Evolutionary conservation across 64 coral and sea anemone species (phyloP), one percentile per base, ranked within the genome.

Genomic region (Platygyra sinensis): DNA sequence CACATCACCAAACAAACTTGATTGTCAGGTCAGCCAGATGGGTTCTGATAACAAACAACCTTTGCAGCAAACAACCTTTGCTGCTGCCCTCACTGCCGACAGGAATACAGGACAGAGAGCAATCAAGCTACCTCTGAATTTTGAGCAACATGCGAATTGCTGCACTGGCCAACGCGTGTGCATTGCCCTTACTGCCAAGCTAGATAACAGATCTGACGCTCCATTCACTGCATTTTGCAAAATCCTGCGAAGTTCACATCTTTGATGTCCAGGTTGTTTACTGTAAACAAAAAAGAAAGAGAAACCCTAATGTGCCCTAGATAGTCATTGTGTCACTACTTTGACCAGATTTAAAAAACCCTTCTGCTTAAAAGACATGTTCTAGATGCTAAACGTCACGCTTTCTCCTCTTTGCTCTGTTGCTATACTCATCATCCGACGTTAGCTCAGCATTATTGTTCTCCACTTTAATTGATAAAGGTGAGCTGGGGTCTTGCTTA

Each of bases 361-460:
- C 65, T 69, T 27, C 65, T 85, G 18, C 39, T 24, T 24, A 83
- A 8, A 83, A 22, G 2, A 36, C 59, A 80, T n/a, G n/a, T 65
- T 10, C 65, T 18, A 38, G 80, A 83, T 39, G 30, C 80, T 83
- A 65, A 2, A 69, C 7, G 39, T 97, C 95, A 65, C 92, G 86
- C 46, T 97, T 97, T 17, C 95, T 87, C 38, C 95, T 94, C 67
- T 97, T 97, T 42, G 83, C 81, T 86, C 90, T 97, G 62, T 64
- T 78, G 10, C 90, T 78, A 55, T 91, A 97, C 39, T 97, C 95
- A 18, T 97, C 95, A 91, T 97, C 95, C 22, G 95, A 97, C 32
- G 91, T 91, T 30, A 86, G 83, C 52, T 97, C 95, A 15, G 95
- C 90, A 94, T 97, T 97, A 74, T 97, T 97, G 71, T 97, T 97